Evolutionary conservation across 2,797 vertebrate species (phyloP).

Genomic region (Lindbergichthys nudifrons): DNA sequence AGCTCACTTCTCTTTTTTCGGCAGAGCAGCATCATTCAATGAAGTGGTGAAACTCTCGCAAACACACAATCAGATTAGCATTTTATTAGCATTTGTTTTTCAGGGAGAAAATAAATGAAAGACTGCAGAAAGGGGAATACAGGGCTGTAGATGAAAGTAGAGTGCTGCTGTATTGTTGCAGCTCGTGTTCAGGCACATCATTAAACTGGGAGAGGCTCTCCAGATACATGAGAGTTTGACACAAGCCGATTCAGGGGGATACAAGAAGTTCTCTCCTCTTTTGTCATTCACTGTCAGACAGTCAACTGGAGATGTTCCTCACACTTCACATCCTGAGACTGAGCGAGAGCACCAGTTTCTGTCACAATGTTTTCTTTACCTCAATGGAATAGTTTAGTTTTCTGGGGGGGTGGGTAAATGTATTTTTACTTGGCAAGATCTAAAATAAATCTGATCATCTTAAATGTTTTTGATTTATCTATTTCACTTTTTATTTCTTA

Average conservation of each 20-base stretch:
- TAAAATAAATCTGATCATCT: neutral
- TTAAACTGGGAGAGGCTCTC: conserved; percentile 17
- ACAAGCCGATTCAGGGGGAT: neutral
- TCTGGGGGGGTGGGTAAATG: neutral
- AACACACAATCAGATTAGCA: conserved; percentile 64
- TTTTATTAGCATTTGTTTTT: conserved; percentile 67
- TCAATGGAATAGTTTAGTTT: neutral
- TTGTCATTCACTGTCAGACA: neutral
- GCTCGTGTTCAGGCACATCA: neutral
- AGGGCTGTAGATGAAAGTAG: conserved; percentile 35
- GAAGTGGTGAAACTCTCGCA: conserved; percentile 31
- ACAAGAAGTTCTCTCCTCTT: neutral
- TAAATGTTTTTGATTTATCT: neutral
- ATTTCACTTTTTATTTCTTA: neutral
- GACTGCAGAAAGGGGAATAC: conserved; percentile 22
- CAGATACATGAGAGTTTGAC: conserved; percentile 1
- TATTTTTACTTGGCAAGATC: neutral
- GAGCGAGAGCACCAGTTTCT: neutral
- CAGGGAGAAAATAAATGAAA: conserved; percentile 14
- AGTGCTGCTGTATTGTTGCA: conserved; percentile 20
- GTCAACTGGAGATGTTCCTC: neutral
- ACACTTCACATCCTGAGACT: neutral
- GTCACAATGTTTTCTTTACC: neutral
- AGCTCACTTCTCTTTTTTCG: neutral
- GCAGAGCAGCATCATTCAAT: neutral